These are phyloP conservation scores for Decapterus maruadsi DNA, from an alignment of 2,797 vertebrate genomes.

Conservation along the genomic window DNA sequence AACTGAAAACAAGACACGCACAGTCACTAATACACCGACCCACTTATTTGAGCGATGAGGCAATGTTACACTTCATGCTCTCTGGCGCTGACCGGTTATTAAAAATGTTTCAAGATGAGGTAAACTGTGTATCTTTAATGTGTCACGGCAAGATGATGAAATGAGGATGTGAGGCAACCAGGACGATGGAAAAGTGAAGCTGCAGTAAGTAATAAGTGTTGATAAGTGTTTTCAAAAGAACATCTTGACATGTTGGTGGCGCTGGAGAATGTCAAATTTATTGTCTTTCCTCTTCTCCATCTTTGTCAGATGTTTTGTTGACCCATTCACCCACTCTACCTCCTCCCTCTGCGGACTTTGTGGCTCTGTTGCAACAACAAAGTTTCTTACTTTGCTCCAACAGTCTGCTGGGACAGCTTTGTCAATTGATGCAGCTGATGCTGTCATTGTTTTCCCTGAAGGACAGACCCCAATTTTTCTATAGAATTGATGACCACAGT, in stretches of 20 bases:
- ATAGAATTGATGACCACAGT: conserved; percentile 20
- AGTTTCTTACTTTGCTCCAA: conserved; percentile 7
- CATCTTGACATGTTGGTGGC: background rate
- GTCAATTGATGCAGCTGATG: background rate
- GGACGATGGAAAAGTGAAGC: background rate
- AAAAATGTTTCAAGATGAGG: conserved; percentile 34
- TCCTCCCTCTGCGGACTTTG: conserved; percentile 7
- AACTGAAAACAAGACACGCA: conserved; percentile 29
- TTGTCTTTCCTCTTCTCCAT: background rate
- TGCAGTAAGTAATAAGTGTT: background rate
- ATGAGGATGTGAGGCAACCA: conserved; percentile 9
- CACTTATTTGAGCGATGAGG: conserved; percentile 47
- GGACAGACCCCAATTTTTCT: background rate
- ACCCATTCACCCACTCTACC: background rate
- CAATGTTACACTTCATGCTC: conserved; percentile 24
- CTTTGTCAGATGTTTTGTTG: conserved; percentile 4
- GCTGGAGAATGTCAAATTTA: background rate
- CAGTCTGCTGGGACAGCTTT: background rate
- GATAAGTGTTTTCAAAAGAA: conserved; percentile 1
- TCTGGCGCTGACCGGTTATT: conserved; percentile 15
- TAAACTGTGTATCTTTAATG: conserved; percentile 53
- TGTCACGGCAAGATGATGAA: conserved; percentile 22
- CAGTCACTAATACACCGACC: conserved; percentile 32
- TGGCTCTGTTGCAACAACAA: conserved; percentile 11
- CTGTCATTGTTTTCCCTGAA: background rate